Evolutionary conservation across 2,113 vertebrate genomes (phyloP), one percentile per base, ranked within the genome.

Genomic region (Mola mola): DNA sequence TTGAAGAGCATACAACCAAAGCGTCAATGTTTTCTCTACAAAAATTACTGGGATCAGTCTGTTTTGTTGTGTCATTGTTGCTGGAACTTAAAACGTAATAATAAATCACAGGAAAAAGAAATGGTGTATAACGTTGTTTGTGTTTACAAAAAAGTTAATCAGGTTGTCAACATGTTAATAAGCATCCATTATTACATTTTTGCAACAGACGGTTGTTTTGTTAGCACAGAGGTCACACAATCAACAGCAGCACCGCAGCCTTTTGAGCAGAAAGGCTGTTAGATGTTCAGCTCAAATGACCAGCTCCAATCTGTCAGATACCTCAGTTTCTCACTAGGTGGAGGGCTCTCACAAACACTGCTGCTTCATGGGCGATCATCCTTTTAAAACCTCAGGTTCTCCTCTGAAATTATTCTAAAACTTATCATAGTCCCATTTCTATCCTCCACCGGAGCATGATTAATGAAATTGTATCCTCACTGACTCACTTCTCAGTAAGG

Each of bases 1-100:
- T 64, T 61, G 38, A 78, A 66, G 37, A 66, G 62, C 55, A 60
- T 53, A 50, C 48, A 78, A 86, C 85, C 86, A 87, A 88, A 83
- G 82, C 79, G 44, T 73, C 17, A 17, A 49, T 42, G 11, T 79
- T 83, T 76, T 62, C 40, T 37, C 51, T 52, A 46, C 59, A 72
- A 20, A 79, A 6, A n/a, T 56, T 66, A 62, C 47, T 28, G 12
- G n/a, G 34, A 59, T 65, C 40, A 72, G 52, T 81, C 62, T 78
- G 72, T 87, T 63, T 62, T 75, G 72, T 60, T 78, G 79, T 88
- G 62, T 79, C 48, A 40, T 46, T 78, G 76, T 84, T 13, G 48
- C 70, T 73, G 63, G 38, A 73, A 72, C 48, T 75, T 25, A 64
- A 44, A 71, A 72, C 17, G 28, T 78, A 79, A 79, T 68, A 89